These are phyloP conservation scores for Arremon brunneinucha DNA, from an alignment of 2,797 vertebrate species.

Conservation along the genomic window DNA sequence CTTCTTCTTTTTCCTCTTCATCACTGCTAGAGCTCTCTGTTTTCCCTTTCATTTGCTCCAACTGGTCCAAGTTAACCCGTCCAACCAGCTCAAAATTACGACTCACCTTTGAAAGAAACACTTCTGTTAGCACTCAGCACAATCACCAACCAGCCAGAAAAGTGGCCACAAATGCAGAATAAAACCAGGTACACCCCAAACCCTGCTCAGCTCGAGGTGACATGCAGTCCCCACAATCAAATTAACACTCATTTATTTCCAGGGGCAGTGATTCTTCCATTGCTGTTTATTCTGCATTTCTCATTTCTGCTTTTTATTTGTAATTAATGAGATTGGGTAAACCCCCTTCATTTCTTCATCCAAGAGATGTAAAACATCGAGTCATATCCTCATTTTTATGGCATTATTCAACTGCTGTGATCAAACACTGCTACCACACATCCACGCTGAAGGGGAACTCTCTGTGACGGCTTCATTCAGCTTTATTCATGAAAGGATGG, in stretches of 20 bases:
- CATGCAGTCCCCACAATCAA: not conserved
- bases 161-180: not conserved
- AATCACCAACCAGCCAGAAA: not conserved
- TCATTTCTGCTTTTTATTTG: not conserved
- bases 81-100: constrained; percentile 98
- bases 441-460: not conserved
- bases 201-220: not conserved
- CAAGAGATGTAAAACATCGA: not conserved
- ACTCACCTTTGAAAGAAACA: constrained; percentile 81
- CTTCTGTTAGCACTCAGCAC: not conserved
- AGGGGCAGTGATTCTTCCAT: not conserved
- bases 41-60: constrained; percentile 90
- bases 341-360: not conserved
- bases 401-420: not conserved
- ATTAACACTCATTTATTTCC: not conserved
- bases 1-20: constrained; percentile 82
- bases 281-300: not conserved
- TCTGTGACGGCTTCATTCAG: not conserved
- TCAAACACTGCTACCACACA: not conserved
- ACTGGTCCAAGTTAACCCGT: constrained; percentile 93
- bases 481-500: constrained; percentile 7
- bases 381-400: not conserved
- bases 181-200: not conserved
- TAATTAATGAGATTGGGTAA: not conserved
- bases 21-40: constrained; percentile 82